phyloP scores from a whole-genome alignment of 1,140 invertebrate genomes.

The Caenorhabditis brenneri region DNA sequence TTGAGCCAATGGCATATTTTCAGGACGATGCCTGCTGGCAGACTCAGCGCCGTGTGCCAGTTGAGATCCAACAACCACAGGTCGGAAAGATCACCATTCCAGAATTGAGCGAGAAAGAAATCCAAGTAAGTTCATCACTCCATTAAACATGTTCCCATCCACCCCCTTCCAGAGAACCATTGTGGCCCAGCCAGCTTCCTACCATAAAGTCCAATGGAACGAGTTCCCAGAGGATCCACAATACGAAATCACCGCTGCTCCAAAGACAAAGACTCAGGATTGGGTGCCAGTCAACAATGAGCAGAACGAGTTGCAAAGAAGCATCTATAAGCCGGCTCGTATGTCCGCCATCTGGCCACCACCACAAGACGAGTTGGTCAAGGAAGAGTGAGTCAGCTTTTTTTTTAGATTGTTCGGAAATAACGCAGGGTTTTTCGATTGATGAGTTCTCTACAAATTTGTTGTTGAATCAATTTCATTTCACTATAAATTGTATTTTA shows the following conservation, averaged over 20 bases:
- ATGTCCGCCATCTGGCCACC: conserved; percentile 55
- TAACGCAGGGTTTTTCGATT: no score
- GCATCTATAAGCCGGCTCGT: conserved; percentile 45
- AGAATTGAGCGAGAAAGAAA: conserved; percentile 52
- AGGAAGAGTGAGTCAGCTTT: conserved; percentile 52
- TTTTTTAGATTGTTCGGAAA: no score
- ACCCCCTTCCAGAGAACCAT: conserved; percentile 48
- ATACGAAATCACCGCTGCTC: conserved; percentile 35
- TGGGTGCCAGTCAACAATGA: conserved; percentile 58
- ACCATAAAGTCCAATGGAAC: conserved; percentile 55
- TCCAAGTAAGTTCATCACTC: not conserved
- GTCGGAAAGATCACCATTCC: conserved; percentile 55
- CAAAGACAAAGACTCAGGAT: conserved; percentile 52
- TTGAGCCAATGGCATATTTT: no score
- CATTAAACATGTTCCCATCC: not conserved
- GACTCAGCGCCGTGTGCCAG: conserved; percentile 51
- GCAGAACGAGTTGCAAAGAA: conserved; percentile 48
- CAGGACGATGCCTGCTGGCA: conserved; percentile 57
- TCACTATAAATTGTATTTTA: not conserved
- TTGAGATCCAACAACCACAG: conserved; percentile 48
- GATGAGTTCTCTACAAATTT: no score
- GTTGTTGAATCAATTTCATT: no score
- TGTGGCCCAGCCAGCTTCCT: conserved; percentile 48
- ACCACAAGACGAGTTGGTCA: conserved; percentile 49
- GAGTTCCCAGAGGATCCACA: conserved; percentile 54